These are phyloP conservation scores for Mustela erminea DNA, from an alignment of 2,797 vertebrate genomes.

Conservation along the genomic window DNA sequence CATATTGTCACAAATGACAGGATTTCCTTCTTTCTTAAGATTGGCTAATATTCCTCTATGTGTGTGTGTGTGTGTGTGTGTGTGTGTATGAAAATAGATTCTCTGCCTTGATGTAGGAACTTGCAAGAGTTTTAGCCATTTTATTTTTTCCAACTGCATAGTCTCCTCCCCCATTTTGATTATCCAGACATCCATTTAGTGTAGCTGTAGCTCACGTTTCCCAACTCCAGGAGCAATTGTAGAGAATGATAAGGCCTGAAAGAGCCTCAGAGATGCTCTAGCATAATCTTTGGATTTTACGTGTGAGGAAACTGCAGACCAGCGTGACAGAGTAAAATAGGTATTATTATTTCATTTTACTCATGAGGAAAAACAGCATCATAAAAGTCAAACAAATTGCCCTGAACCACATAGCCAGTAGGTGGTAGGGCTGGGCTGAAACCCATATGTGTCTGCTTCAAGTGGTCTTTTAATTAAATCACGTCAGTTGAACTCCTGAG, in stretches of 20 bases:
- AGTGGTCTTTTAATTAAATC: not conserved
- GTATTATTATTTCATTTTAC: not conserved
- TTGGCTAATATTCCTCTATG: not conserved
- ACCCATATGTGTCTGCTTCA: not conserved
- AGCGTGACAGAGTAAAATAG: no score
- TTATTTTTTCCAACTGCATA: not conserved
- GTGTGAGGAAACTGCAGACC: not conserved
- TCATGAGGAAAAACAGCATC: not conserved
- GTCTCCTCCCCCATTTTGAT: not conserved
- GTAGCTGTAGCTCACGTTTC: conserved; percentile 15
- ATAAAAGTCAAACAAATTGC: not conserved
- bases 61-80: not conserved
- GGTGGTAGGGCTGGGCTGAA: not conserved
- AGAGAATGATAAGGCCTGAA: not conserved
- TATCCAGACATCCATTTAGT: conserved; percentile 21
- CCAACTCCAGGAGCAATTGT: not conserved
- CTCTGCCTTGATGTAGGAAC: not conserved
- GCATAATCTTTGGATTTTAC: not conserved
- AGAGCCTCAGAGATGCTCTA: not conserved
- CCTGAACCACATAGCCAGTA: not conserved
- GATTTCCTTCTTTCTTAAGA: not conserved
- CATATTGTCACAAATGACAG: not conserved
- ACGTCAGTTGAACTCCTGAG: not conserved
- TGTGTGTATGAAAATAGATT: not conserved
- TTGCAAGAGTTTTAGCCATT: not conserved